These are phyloP conservation scores for Xestia xanthographa DNA, from an alignment of 2,888 invertebrate genomes.

Conservation along the genomic window DNA sequence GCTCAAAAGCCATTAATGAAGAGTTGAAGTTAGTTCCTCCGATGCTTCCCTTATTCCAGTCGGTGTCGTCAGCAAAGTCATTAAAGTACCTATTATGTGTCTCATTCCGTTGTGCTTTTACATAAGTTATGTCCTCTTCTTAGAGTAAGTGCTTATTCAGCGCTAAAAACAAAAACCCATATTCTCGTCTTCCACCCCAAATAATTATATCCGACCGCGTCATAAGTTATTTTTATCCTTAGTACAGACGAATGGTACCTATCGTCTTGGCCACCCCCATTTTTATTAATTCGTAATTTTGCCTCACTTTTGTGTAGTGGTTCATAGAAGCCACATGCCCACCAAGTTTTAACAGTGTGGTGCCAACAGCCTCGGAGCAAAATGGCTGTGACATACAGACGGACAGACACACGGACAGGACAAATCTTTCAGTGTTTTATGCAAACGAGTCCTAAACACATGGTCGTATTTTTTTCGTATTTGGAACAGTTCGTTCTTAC, in stretches of 20 bases:
- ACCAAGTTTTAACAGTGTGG: too few species aligned
- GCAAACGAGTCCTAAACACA: neutral
- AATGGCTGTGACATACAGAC: too few species aligned
- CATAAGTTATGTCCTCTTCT: slow-evolving; percentile 6
- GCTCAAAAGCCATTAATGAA: too few species aligned
- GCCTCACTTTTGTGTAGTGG: too few species aligned
- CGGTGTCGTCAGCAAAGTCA: too few species aligned
- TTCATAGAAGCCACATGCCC: too few species aligned
- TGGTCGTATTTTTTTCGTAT: neutral
- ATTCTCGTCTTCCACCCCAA: slow-evolving; percentile 1
- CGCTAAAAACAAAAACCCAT: slow-evolving; percentile 9
- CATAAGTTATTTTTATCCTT: neutral
- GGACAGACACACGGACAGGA: too few species aligned
- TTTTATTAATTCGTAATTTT: neutral
- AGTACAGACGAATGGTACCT: neutral
- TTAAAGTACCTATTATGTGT: neutral
- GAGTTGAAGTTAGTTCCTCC: too few species aligned
- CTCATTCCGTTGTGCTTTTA: neutral
- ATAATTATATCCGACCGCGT: neutral
- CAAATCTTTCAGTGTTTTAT: neutral
- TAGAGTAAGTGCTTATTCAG: slow-evolving; percentile 9
- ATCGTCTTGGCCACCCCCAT: neutral
- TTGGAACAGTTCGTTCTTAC: neutral
- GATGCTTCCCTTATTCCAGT: too few species aligned
- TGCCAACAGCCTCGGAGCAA: too few species aligned